These are phyloP conservation scores for Mimumesa dahlbomi DNA, from an alignment of 2,888 invertebrate species.

Conservation along the genomic window DNA sequence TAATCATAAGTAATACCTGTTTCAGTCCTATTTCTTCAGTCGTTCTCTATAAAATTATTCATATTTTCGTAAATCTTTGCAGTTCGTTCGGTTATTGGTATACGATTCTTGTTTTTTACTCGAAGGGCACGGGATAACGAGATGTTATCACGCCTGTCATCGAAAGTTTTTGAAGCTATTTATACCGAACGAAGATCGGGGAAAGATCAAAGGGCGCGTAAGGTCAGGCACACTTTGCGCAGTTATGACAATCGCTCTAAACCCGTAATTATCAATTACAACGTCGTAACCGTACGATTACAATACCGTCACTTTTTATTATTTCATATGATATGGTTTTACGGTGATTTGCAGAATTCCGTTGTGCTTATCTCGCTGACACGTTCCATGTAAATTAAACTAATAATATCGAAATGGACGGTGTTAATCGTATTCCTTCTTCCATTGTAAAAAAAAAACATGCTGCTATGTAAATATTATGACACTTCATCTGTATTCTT, in stretches of 20 bases:
- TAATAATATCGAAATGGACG: background rate
- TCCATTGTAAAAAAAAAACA: background rate
- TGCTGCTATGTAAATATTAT: background rate
- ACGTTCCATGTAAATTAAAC: background rate
- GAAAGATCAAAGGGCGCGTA: constrained; percentile 1
- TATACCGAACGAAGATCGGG: background rate
- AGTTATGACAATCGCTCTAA: background rate
- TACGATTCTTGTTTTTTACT: background rate
- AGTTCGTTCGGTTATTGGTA: too few species aligned
- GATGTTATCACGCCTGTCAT: background rate
- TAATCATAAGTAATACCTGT: too few species aligned
- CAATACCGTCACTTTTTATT: too few species aligned
- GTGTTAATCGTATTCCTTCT: constrained; percentile 3
- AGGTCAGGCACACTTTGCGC: background rate
- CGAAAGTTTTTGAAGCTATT: background rate
- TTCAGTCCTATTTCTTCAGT: too few species aligned
- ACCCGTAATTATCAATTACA: background rate
- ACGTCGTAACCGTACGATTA: too few species aligned
- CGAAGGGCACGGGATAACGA: background rate
- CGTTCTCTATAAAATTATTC: too few species aligned
- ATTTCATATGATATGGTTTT: too few species aligned
- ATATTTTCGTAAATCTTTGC: too few species aligned
- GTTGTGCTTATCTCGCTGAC: background rate
- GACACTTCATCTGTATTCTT: too few species aligned
- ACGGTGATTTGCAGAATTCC: too few species aligned